phyloP scores from a whole-genome alignment of 2,888 invertebrate species.

The Aphodius sticticus region DNA sequence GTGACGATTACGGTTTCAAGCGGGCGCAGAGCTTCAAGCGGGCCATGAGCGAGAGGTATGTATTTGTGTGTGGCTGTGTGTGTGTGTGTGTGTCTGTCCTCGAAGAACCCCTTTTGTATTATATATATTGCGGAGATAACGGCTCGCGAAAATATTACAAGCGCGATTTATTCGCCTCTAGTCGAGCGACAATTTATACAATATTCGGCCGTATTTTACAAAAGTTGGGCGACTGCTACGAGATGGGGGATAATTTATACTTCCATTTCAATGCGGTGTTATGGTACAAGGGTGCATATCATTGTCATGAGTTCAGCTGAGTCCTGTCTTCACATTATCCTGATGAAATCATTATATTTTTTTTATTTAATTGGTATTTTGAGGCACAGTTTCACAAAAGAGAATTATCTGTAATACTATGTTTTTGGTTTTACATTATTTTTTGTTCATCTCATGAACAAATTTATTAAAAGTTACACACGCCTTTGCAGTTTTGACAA shows the following conservation, averaged over 20 bases:
- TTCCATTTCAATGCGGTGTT: background rate
- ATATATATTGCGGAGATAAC: slow-evolving; percentile 9
- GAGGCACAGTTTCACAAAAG: background rate
- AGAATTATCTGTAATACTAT: background rate
- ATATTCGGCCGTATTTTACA: background rate
- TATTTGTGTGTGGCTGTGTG: slow-evolving; percentile 21
- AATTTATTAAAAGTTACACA: no score
- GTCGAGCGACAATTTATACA: slow-evolving; percentile 17
- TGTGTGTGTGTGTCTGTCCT: background rate
- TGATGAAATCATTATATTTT: background rate
- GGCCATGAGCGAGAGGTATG: slow-evolving; percentile 47
- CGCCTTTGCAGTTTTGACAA: no score
- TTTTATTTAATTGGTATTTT: background rate
- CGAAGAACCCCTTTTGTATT: background rate
- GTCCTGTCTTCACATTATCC: background rate
- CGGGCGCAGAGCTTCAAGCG: slow-evolving; percentile 50
- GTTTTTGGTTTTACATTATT: no score
- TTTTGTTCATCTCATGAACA: no score
- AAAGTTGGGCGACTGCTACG: background rate
- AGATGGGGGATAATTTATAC: background rate
- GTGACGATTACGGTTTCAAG: slow-evolving; percentile 56
- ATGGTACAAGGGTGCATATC: slow-evolving; percentile 7
- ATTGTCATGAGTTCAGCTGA: background rate
- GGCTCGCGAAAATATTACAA: background rate
- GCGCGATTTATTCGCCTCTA: slow-evolving; percentile 6